Evolutionary conservation across 2,797 vertebrate species (phyloP), one percentile per base, ranked within the genome.

Genomic region (Oophaga sylvatica): DNA sequence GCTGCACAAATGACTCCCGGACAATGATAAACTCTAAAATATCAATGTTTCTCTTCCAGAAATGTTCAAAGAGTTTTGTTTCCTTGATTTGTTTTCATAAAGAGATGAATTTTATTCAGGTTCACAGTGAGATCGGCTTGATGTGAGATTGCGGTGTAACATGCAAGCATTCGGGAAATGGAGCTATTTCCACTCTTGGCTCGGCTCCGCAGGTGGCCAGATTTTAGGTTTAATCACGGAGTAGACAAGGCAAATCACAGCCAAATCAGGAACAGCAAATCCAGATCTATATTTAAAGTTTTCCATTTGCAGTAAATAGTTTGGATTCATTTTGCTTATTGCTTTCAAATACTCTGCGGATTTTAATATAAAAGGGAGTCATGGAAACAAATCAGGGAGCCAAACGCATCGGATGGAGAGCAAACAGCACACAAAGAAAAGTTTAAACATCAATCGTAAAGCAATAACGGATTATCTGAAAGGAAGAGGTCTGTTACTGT

Each of bases 221-320:
- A 62, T 73, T 88, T 73, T 35, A 75, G 35, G 77, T 88, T 88
- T 88, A 88, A 88, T 88, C 82, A 85, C 76, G 75, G 45, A 17
- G 68, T 85, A 80, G 92, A 92, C 92, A 92, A 90, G 57, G 26
- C 87, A 89, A 89, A 87, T 86, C 62, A 29, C 86, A 53, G 48
- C 85, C 71, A 88, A 91, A 62, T 89, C 87, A 80, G 80, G 90
- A 90, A 89, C 70, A 90, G 0, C 10, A 19, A 76, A 88, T 60
- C 48, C 80, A 87, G 26, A 79, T 88, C 87, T 87, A 79, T 87
- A 84, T 88, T 88, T 88, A 84, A 88, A 88, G 81, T 88, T 77
- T 79, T 88, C 81, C 63, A 83, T 84, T 84, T 88, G 71, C 71
- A 13, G 70, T 13, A 17, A 84, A 84, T 77, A 76, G 83, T 84